Conservation (phyloP, 2,888 invertebrate genomes). For the Melipona bicolor region DNA sequence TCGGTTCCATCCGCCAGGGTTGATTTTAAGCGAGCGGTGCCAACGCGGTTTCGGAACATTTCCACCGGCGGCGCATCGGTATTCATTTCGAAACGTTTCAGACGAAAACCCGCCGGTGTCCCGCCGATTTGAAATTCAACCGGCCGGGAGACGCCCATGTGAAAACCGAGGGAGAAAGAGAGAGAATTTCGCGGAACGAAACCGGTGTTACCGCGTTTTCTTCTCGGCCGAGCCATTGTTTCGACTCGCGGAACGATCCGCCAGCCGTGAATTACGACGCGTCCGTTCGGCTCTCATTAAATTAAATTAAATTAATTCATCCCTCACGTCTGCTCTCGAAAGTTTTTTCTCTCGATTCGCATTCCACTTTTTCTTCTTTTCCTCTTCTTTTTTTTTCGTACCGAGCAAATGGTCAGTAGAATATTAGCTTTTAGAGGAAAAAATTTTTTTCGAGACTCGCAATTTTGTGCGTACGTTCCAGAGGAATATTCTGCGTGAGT, state of each 20-base stretch:
- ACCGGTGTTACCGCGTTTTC: slow-evolving; percentile 28
- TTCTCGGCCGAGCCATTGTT: slow-evolving; percentile 41
- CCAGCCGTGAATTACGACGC: slow-evolving; percentile 43
- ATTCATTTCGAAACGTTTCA: slow-evolving; percentile 7
- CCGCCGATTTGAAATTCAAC: slow-evolving; percentile 56
- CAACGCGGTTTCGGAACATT: not conserved
- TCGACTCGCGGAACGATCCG: slow-evolving; percentile 10
- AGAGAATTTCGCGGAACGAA: slow-evolving; percentile 25
- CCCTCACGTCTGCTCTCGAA: slow-evolving; percentile 7
- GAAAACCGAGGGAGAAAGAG: not conserved
- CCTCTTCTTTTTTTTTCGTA: no score
- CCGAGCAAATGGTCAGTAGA: no score
- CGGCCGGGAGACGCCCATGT: slow-evolving; percentile 5
- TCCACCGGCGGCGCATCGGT: not conserved
- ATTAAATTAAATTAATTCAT: slow-evolving; percentile 60
- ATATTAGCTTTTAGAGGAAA: no score
- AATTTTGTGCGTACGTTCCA: no score
- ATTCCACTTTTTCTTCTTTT: not conserved
- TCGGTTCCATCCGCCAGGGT: not conserved
- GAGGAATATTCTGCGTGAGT: no score
- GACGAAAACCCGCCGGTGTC: slow-evolving; percentile 27
- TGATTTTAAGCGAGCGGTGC: not conserved
- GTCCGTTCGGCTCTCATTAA: slow-evolving; percentile 60
- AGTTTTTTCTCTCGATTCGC: not conserved
- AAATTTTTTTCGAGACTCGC: no score